A percentile compares a stretch with the other conserved stretches of the same genome.
Conservation (phyloP, 2,888 invertebrate genomes). For the Orthosia incerta region DNA sequence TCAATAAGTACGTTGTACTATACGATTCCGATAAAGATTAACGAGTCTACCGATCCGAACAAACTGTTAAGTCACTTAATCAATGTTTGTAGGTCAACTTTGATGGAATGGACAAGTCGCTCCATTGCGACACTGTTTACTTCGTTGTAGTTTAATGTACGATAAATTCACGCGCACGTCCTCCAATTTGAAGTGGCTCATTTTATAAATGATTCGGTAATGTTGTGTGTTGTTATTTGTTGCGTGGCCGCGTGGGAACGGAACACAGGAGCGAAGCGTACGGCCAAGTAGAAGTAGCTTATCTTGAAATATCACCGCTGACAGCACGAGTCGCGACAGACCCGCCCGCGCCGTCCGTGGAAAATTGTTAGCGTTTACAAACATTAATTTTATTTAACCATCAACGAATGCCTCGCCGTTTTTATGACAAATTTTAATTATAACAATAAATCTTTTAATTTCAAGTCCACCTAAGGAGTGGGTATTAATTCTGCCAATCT, state of each 20-base stretch:
- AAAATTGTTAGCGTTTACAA: constrained; percentile 80
- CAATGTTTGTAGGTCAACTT: constrained; percentile 64
- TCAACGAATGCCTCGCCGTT: constrained; percentile 70
- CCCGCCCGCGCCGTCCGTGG: constrained; percentile 71
- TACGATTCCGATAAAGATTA: constrained; percentile 46
- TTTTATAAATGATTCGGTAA: constrained; percentile 72
- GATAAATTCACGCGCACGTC: constrained; percentile 49
- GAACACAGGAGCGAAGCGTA: constrained; percentile 75
- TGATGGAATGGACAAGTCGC: constrained; percentile 47
- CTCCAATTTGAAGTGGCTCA: constrained; percentile 56
- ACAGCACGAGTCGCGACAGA: constrained; percentile 78
- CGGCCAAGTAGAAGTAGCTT: constrained; percentile 79
- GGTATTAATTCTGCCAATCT: constrained; percentile 65
- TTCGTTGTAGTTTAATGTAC: constrained; percentile 45
- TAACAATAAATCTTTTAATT: constrained; percentile 65
- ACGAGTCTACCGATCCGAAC: constrained; percentile 42
- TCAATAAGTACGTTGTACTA: constrained; percentile 25
- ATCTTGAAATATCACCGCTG: constrained; percentile 87
- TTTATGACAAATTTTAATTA: constrained; percentile 72
- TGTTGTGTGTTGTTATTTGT: constrained; percentile 62
- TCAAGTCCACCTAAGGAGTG: constrained; percentile 51
- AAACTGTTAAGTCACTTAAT: constrained; percentile 62
- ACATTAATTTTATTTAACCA: constrained; percentile 80
- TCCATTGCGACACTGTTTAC: constrained; percentile 45
- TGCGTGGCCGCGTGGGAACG: constrained; percentile 81